Conservation (phyloP, 2,888 invertebrate genomes). For the Aphidoletes aphidimyza region DNA sequence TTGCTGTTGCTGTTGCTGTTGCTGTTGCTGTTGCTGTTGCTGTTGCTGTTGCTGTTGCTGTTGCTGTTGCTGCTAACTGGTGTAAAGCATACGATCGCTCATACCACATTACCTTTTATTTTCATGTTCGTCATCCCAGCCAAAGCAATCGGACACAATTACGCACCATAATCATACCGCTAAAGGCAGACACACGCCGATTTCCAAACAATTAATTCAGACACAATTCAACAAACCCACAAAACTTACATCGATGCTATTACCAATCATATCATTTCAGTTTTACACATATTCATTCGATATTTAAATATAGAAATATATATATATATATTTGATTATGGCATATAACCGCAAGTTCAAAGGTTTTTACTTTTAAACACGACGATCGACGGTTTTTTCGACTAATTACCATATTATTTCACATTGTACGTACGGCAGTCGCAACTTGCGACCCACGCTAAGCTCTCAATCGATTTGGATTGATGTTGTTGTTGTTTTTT, state of each 20-base stretch:
- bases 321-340: too few species aligned
- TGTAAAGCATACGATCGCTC: too few species aligned
- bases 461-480: too few species aligned
- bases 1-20: too few species aligned
- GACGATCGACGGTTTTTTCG: neutral
- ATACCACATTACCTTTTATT: neutral
- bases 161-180: constrained; percentile 10
- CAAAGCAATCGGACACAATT: constrained; percentile 36
- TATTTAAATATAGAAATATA: neutral
- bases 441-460: too few species aligned
- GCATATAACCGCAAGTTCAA: neutral
- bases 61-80: too few species aligned
- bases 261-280: neutral
- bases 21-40: too few species aligned
- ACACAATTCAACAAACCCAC: neutral
- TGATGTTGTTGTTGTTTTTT: too few species aligned
- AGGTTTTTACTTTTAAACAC: neutral
- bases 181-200: neutral
- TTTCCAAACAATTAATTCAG: constrained; percentile 26
- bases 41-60: too few species aligned
- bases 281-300: neutral
- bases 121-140: neutral
- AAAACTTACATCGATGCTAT: constrained; percentile 7
- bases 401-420: neutral
- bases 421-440: too few species aligned